phyloP scores from a whole-genome alignment of 2,888 invertebrate species.

The Cremastinae sp. region DNA sequence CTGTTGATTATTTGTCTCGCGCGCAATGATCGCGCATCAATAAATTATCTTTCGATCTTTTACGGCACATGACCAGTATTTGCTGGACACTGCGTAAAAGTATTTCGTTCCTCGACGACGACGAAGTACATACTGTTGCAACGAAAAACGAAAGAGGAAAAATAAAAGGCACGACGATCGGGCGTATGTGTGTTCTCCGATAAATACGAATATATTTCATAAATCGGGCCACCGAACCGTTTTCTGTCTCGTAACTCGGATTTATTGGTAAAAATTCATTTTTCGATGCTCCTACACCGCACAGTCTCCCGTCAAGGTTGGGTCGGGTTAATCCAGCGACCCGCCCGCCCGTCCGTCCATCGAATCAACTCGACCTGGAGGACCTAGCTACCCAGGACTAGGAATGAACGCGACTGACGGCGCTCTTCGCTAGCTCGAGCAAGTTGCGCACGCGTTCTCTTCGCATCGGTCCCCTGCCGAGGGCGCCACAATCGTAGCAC shows the following conservation, averaged over 20 bases:
- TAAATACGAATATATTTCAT: too few relatives aligned
- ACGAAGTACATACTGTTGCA: too few relatives aligned
- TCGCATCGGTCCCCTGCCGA: conserved; percentile 48
- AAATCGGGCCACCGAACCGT: too few relatives aligned
- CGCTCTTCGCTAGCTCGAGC: conserved; percentile 59
- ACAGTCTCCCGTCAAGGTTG: conserved; percentile 59
- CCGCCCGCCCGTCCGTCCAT: conserved; percentile 59
- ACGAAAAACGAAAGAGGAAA: too few relatives aligned
- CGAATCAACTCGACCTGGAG: conserved; percentile 33
- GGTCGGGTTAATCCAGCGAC: conserved; percentile 59
- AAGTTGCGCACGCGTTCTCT: conserved; percentile 65
- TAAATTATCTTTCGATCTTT: not conserved
- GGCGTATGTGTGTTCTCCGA: too few relatives aligned
- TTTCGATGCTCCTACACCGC: conserved; percentile 50
- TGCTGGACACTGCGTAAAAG: not conserved
- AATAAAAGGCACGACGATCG: too few relatives aligned
- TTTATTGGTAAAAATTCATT: too few relatives aligned
- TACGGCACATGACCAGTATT: not conserved
- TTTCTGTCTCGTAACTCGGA: too few relatives aligned
- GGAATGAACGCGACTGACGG: conserved; percentile 27
- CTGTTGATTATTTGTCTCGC: not conserved
- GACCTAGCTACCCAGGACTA: too few relatives aligned
- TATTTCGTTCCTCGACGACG: too few relatives aligned
- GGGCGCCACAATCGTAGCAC: conserved; percentile 25
- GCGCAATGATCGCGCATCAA: not conserved